phyloP scores from a whole-genome alignment of 2,888 invertebrate genomes.

The Chaetoderma sp. region DNA sequence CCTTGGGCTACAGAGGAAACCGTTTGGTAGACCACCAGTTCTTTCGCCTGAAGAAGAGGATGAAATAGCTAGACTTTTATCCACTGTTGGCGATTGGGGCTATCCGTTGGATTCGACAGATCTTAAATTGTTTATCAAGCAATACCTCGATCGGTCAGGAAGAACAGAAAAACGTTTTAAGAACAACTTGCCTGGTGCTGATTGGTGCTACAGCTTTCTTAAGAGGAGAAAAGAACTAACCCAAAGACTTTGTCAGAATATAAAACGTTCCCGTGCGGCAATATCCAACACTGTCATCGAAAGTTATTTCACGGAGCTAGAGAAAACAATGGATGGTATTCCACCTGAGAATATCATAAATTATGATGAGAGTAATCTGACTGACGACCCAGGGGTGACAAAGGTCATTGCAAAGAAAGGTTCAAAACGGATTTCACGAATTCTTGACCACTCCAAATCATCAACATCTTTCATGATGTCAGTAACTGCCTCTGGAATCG shows the following conservation, averaged over 20 bases:
- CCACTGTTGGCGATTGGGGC: neutral
- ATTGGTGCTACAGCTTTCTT: constrained; percentile 12
- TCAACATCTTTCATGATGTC: constrained; percentile 65
- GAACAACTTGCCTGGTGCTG: constrained; percentile 37
- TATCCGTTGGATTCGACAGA: constrained; percentile 9
- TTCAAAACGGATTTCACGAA: constrained; percentile 55
- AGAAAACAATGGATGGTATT: constrained; percentile 12
- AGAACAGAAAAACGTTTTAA: constrained; percentile 35
- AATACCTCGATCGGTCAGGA: constrained; percentile 42
- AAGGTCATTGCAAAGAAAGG: constrained; percentile 19
- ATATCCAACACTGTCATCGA: neutral
- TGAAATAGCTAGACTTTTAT: neutral
- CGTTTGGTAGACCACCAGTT: no score
- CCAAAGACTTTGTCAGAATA: constrained; percentile 23
- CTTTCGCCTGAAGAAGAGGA: no score
- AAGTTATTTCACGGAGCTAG: constrained; percentile 6
- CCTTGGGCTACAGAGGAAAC: no score
- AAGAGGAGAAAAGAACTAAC: constrained; percentile 14
- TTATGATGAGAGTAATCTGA: constrained; percentile 64
- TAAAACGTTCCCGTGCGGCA: constrained; percentile 1
- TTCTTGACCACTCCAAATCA: constrained; percentile 62
- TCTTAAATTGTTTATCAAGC: constrained; percentile 41
- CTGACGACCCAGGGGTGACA: constrained; percentile 61
- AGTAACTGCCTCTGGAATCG: constrained; percentile 60
- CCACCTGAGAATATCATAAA: constrained; percentile 49